phyloP scores from a whole-genome alignment of 2,797 vertebrate species.

The Huso huso region DNA sequence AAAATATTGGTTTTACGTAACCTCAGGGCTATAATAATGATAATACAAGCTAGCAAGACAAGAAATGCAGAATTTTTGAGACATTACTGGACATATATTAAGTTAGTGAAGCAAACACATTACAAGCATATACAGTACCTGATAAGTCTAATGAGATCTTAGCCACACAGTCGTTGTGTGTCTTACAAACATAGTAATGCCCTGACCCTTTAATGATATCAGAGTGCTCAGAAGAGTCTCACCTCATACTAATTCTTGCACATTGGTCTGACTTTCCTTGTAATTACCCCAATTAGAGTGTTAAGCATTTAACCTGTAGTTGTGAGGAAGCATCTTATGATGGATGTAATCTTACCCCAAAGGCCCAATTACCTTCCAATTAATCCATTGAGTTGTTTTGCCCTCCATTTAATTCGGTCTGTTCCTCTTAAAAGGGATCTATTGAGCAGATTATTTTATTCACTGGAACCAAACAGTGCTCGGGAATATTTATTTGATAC shows the following conservation, averaged over 20 bases:
- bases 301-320: conserved; percentile 70
- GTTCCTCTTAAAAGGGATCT: conserved; percentile 38
- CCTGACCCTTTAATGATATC: conserved; percentile 26
- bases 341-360: conserved; percentile 85
- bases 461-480: not conserved
- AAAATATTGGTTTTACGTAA: too few species aligned
- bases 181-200: too few species aligned
- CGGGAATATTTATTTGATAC: too few species aligned
- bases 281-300: conserved; percentile 80
- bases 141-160: too few species aligned
- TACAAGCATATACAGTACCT: too few species aligned
- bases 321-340: conserved; percentile 77
- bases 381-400: conserved; percentile 92
- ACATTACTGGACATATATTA: too few species aligned
- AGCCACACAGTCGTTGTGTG: too few species aligned
- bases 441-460: not conserved
- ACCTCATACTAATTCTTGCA: conserved; percentile 73
- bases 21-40: too few species aligned
- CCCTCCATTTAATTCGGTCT: conserved; percentile 76
- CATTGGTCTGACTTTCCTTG: conserved; percentile 66
- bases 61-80: too few species aligned
- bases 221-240: conserved; percentile 55
- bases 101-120: too few species aligned
- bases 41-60: too few species aligned
- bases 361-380: conserved; percentile 97